These are phyloP conservation scores for Seira sanloemensis DNA, from an alignment of 2,888 invertebrate species.

Conservation along the genomic window DNA sequence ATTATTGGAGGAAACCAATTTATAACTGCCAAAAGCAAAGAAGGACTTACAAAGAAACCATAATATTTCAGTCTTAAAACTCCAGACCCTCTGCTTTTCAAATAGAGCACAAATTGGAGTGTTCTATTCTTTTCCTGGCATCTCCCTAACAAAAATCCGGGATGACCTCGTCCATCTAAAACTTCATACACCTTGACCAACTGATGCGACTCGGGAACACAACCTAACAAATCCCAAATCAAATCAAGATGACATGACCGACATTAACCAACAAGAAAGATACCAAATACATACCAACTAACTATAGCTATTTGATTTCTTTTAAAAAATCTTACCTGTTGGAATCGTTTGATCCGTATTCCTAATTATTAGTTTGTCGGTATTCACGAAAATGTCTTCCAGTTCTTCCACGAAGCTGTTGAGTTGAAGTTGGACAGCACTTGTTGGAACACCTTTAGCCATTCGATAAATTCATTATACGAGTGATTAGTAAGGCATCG, in stretches of 20 bases:
- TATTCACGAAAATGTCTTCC: constrained; percentile 63
- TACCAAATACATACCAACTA: no score
- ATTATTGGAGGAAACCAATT: neutral
- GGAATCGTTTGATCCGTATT: constrained; percentile 50
- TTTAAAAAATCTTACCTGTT: constrained; percentile 33
- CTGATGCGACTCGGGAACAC: constrained; percentile 43
- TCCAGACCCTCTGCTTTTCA: constrained; percentile 48
- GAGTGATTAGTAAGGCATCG: no score
- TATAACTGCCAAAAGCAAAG: neutral
- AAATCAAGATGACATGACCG: neutral
- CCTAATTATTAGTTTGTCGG: constrained; percentile 59
- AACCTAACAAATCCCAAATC: constrained; percentile 38
- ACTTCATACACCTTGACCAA: constrained; percentile 58
- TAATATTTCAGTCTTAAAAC: constrained; percentile 52
- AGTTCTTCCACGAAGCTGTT: constrained; percentile 56
- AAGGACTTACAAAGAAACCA: constrained; percentile 55
- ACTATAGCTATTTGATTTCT: no score
- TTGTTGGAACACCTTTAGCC: no score
- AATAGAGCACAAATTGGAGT: constrained; percentile 44
- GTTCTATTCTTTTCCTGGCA: constrained; percentile 46
- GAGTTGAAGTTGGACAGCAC: constrained; percentile 31
- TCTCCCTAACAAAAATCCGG: constrained; percentile 51
- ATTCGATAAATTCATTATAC: no score
- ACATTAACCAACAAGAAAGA: no score
- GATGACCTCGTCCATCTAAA: constrained; percentile 57